phyloP scores from a whole-genome alignment of 2,888 invertebrate genomes.

The Drosophila gaucha region DNA sequence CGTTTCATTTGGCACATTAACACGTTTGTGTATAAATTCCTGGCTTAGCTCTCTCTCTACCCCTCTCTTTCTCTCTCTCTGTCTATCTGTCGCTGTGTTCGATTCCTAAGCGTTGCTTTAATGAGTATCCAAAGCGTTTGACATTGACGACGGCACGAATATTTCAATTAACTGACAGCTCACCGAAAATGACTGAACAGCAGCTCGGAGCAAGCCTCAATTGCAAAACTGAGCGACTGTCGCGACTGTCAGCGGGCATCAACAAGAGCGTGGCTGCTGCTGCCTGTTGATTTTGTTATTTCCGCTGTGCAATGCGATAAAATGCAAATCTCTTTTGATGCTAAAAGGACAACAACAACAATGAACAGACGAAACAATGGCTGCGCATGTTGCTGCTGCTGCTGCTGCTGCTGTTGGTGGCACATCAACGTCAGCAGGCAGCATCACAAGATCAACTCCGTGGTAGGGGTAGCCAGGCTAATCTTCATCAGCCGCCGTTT shows the following conservation, averaged over 20 bases:
- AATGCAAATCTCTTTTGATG: constrained; percentile 80
- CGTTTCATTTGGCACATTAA: constrained; percentile 75
- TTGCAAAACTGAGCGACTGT: constrained; percentile 56
- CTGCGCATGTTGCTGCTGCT: constrained; percentile 55
- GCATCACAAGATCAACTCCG: constrained; percentile 22
- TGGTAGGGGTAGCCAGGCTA: constrained; percentile 54
- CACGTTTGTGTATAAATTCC: constrained; percentile 60
- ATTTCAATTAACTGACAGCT: constrained; percentile 77
- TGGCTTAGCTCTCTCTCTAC: not conserved
- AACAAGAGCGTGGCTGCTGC: constrained; percentile 46
- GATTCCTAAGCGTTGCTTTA: constrained; percentile 61
- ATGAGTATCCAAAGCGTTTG: constrained; percentile 55
- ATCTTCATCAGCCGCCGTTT: constrained; percentile 83
- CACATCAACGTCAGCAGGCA: constrained; percentile 44
- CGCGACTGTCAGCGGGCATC: constrained; percentile 58
- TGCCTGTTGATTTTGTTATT: constrained; percentile 65
- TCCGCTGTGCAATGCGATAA: constrained; percentile 76
- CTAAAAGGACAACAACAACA: constrained; percentile 72
- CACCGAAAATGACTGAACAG: constrained; percentile 70
- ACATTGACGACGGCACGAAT: constrained; percentile 69
- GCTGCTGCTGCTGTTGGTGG: constrained; percentile 48
- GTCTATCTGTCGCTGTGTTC: constrained; percentile 6
- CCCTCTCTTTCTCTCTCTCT: not conserved
- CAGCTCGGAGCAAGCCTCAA: constrained; percentile 12
- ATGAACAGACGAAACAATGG: constrained; percentile 56